A percentile compares a stretch with the other conserved stretches of the same genome.
Evolutionary conservation across 2,797 vertebrate genomes (phyloP).

Genomic region (Ctenopoma multispine): DNA sequence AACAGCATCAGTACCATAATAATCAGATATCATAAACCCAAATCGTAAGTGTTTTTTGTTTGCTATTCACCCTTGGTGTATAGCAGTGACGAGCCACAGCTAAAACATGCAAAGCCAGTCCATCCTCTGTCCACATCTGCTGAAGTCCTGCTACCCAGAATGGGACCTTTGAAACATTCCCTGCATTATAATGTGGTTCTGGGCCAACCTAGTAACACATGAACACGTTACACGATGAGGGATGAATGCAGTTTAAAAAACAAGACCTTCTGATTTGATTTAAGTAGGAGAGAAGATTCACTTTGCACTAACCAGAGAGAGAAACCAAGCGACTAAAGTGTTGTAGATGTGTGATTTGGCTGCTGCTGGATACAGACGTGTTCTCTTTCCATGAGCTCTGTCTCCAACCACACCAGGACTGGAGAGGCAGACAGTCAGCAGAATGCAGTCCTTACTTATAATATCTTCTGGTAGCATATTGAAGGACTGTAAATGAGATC

Average conservation of each 20-base stretch:
- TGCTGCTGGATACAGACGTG: slow-evolving; percentile 38
- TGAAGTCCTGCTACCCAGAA: slow-evolving; percentile 78
- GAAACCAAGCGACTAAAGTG: slow-evolving; percentile 78
- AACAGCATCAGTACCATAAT: not conserved
- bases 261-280: not conserved
- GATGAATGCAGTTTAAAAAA: slow-evolving; percentile 4
- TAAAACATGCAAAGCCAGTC: slow-evolving; percentile 76
- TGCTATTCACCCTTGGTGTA: slow-evolving; percentile 58
- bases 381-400: slow-evolving; percentile 28
- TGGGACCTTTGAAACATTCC: slow-evolving; percentile 28
- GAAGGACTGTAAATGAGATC: slow-evolving; percentile 73
- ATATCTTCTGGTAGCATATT: slow-evolving; percentile 56
- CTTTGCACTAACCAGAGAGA: slow-evolving; percentile 80
- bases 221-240: not conserved
- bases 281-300: not conserved
- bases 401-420: slow-evolving; percentile 73
- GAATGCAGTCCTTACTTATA: slow-evolving; percentile 55
- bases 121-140: slow-evolving; percentile 79
- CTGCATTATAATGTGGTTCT: not conserved
- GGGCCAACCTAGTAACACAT: slow-evolving; percentile 53
- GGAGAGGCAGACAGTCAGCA: slow-evolving; percentile 74
- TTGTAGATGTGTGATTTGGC: slow-evolving; percentile 73
- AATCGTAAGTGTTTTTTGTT: not conserved
- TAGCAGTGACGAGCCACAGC: slow-evolving; percentile 36
- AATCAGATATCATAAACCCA: not conserved